Conservation (phyloP, 2,888 invertebrate genomes). For the Agrochola circellaris region DNA sequence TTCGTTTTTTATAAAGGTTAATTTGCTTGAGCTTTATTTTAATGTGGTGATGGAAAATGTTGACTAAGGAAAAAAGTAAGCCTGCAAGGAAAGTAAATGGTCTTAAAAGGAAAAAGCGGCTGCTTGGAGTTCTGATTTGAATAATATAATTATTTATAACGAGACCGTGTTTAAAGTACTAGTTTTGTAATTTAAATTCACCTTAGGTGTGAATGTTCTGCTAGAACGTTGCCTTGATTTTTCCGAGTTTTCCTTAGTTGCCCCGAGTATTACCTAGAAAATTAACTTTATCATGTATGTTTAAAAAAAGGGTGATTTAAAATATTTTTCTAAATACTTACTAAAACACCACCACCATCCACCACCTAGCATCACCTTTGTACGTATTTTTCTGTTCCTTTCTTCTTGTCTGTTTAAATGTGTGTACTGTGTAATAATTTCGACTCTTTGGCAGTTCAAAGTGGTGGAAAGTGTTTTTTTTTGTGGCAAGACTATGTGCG, state of each 20-base stretch:
- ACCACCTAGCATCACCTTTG: no score
- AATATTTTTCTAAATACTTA: background rate
- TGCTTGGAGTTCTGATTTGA: conserved; percentile 29
- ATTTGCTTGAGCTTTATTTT: conserved; percentile 52
- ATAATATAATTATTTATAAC: conserved; percentile 28
- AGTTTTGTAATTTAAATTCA: conserved; percentile 16
- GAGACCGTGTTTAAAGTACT: background rate
- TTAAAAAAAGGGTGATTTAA: background rate
- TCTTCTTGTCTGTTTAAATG: no score
- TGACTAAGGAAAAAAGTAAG: conserved; percentile 27
- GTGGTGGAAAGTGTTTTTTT: background rate
- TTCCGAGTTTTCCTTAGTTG: background rate
- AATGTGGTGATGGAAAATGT: conserved; percentile 56
- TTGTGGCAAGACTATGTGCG: background rate
- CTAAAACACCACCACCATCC: no score
- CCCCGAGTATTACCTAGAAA: background rate
- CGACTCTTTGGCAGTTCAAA: background rate
- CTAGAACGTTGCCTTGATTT: background rate
- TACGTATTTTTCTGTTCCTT: no score
- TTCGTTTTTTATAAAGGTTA: conserved; percentile 66
- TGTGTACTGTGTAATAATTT: no score
- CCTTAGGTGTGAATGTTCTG: conserved; percentile 1
- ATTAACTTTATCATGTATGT: background rate
- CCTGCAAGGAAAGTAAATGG: conserved; percentile 25
- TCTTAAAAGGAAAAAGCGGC: conserved; percentile 20